A percentile compares a stretch with the other conserved stretches of the same genome.
Evolutionary conservation across 2,113 vertebrate genomes (phyloP).

Genomic region (Brachirus orientalis): DNA sequence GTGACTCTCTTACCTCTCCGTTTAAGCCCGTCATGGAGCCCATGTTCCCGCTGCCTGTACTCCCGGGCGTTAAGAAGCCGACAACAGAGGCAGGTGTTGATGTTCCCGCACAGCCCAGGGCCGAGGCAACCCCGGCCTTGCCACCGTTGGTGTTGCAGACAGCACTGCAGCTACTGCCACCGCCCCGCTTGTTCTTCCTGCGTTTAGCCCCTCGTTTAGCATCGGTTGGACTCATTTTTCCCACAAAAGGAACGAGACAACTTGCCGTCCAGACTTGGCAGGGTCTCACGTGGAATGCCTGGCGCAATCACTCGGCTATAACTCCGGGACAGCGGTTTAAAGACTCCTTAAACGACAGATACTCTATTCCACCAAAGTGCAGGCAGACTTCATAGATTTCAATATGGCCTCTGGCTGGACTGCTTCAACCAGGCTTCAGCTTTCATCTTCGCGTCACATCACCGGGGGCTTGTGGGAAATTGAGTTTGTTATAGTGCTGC

Average conservation of each 20-base stretch:
- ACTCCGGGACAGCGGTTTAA: slow-evolving; percentile 52
- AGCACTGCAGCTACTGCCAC: slow-evolving; percentile 86
- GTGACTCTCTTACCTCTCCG: slow-evolving; percentile 80
- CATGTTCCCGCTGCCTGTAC: slow-evolving; percentile 63
- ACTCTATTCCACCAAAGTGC: slow-evolving; percentile 70
- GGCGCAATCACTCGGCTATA: slow-evolving; percentile 40
- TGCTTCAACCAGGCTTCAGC: slow-evolving; percentile 67
- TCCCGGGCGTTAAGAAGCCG: slow-evolving; percentile 77
- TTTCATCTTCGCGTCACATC: slow-evolving; percentile 52
- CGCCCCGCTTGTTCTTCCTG: slow-evolving; percentile 96
- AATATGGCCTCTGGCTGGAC: slow-evolving; percentile 83
- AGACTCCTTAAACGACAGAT: slow-evolving; percentile 73
- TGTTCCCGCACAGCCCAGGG: slow-evolving; percentile 79
- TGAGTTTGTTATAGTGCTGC: too few relatives aligned
- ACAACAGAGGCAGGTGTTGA: slow-evolving; percentile 76
- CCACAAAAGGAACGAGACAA: slow-evolving; percentile 69
- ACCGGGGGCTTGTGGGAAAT: slow-evolving; percentile 66
- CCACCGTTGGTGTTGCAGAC: slow-evolving; percentile 82
- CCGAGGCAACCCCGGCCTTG: slow-evolving; percentile 85
- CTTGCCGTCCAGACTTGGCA: slow-evolving; percentile 65
- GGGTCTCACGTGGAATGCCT: slow-evolving; percentile 64
- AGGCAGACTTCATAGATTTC: slow-evolving; percentile 84
- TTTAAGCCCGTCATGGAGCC: slow-evolving; percentile 76
- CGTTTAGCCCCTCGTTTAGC: slow-evolving; percentile 95
- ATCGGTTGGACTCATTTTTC: slow-evolving; percentile 93